Base-by-base conservation (phyloP, 2,888 invertebrate species). In the Calliphora vomitoria region DNA sequence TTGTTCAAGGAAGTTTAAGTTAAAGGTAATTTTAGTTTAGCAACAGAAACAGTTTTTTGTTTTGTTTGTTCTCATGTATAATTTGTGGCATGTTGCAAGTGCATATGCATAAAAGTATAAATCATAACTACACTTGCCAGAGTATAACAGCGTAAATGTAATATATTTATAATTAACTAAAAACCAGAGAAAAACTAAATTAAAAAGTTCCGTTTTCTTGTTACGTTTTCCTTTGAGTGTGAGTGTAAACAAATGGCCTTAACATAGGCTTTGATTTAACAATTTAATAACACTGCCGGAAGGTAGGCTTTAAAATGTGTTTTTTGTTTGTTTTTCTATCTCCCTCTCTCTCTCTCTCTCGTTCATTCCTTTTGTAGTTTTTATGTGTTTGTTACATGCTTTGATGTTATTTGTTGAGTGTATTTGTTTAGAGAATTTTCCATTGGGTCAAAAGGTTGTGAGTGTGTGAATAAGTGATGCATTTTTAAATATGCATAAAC, bases 1-100 rank as follows among this genome's bases (percentile, higher is more conserved):
- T 55, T 80, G 85, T 85, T 85, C 80, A 85, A 85, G 85, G 85
- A 85, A 85, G 80, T 85, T 80, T 44, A 69, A 80, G 75, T 80
- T 75, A 75, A 85, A 80, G 80, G 85, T 75, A 69, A 62, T 74
- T 85, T 85, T 18, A 82, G 41, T 68, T 62, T 62, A 13, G 25
- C 11, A 79, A 80, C 66, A 79, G 62, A 47, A 66, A 41, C 64
- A 44, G 2, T 44, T 41, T 68, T n/a, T 6, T 50, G 15, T 62
- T 80, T 25, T n/a, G 18, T 31, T 50, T 62, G 4, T 64, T 6
- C 64, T 44, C 55, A 18, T 66, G 8, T 71, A 8, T 38, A 44
- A 25, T 58, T 68, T 50, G 66, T 68, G 20, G 72, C 60, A 69
- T 25, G 25, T 60, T 50, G 20, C 69, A 60, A 18, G 35, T 64